Conservation (phyloP, 2,113 vertebrate species). For the Callopanchax toddi region DNA sequence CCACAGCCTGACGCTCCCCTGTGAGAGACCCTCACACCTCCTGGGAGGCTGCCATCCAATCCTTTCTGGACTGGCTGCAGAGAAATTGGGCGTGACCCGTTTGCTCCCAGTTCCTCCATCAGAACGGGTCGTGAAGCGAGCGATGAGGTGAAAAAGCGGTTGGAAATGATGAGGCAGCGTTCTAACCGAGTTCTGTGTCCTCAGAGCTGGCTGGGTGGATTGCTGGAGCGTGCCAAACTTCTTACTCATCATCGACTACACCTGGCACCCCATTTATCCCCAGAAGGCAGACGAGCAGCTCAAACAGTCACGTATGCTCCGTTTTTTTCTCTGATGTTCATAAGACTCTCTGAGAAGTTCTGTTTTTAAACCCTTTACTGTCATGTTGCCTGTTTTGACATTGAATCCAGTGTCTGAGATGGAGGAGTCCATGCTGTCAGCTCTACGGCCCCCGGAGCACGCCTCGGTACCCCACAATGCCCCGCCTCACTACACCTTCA, state of each 20-base stretch:
- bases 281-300: constrained; percentile 95
- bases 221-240: constrained; percentile 97
- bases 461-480: constrained; percentile 76
- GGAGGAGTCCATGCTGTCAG: constrained; percentile 93
- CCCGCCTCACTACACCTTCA: constrained; percentile 58
- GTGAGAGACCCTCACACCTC: constrained; percentile 21
- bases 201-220: constrained; percentile 94
- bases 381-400: background rate
- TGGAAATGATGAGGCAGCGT: constrained; percentile 35
- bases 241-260: constrained; percentile 93
- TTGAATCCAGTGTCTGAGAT: constrained; percentile 89
- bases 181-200: constrained; percentile 24
- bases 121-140: constrained; percentile 52
- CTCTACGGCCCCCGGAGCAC: constrained; percentile 85
- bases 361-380: background rate
- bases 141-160: constrained; percentile 50
- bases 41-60: constrained; percentile 40
- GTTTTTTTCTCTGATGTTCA: background rate
- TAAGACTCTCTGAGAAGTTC: background rate
- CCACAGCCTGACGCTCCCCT: constrained; percentile 14
- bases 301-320: constrained; percentile 91
- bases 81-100: constrained; percentile 48
- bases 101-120: constrained; percentile 15
- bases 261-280: constrained; percentile 98
- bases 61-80: constrained; percentile 23